Percentiles rank a stretch among this genome's conserved stretches.
Conservation (phyloP, 2,113 vertebrate genomes). For the Chamaetylas fuelleborni region DNA sequence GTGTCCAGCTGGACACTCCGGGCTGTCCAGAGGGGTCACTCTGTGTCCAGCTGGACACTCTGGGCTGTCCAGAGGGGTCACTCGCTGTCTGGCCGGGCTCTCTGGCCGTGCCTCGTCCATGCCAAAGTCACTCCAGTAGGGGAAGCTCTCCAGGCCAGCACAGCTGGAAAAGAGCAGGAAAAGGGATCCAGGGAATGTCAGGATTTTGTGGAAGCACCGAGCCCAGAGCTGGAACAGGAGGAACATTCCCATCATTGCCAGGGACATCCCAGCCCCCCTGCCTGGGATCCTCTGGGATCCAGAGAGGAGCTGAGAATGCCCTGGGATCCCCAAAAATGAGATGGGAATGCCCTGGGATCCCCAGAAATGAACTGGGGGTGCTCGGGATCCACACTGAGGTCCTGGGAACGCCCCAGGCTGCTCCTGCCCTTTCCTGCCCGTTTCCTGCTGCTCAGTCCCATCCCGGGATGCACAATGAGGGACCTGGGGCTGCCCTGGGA, state of each 20-base stretch:
- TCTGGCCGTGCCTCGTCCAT: background rate
- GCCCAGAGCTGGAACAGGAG: no score
- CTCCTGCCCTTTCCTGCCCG: no score
- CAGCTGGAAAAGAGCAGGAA: background rate
- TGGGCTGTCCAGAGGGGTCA: background rate
- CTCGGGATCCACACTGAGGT: no score
- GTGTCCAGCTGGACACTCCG: background rate
- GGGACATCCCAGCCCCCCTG: background rate
- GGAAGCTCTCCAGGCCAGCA: background rate
- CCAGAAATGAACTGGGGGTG: no score
- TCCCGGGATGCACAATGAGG: no score
- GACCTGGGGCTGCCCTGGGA: no score
- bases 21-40: background rate
- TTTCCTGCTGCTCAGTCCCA: no score
- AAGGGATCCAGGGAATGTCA: background rate
- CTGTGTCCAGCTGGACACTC: fast-evolving
- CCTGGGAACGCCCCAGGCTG: no score
- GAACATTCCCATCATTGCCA: no score
- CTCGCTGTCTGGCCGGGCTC: background rate
- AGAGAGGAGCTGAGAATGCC: background rate
- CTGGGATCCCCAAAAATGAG: no score
- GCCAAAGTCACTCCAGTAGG: background rate
- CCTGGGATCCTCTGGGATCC: background rate
- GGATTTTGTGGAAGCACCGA: no score
- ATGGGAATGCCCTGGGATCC: background rate